Evolutionary conservation across 2,113 vertebrate species (phyloP).

Genomic region (Turnix velox): DNA sequence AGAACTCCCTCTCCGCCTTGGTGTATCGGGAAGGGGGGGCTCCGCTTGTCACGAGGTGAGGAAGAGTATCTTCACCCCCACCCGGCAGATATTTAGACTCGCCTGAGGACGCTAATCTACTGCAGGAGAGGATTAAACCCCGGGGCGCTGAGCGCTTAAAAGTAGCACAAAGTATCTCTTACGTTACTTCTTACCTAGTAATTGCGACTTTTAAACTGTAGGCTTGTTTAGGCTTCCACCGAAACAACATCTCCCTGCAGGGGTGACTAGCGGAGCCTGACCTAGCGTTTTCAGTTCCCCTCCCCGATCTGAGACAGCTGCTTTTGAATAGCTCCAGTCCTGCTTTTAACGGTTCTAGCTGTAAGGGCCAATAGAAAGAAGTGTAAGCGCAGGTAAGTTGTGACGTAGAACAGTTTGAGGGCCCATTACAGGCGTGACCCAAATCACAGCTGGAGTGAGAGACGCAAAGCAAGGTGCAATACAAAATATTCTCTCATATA

Average conservation of each 20-base stretch:
- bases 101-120: not conserved
- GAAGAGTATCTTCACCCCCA: not conserved
- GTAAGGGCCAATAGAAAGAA: not conserved
- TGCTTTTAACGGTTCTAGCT: not conserved
- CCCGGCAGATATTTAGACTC: not conserved
- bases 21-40: not conserved
- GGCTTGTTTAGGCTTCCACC: not conserved
- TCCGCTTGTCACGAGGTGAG: accelerated
- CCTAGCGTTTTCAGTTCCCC: not conserved
- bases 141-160: not conserved
- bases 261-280: not conserved
- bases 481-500: not conserved
- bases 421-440: not conserved
- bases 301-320: too few species aligned
- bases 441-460: not conserved
- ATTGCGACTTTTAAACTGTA: not conserved
- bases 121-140: not conserved
- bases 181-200: not conserved
- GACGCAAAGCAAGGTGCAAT: not conserved
- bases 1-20: not conserved
- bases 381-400: accelerated
- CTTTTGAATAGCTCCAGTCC: not conserved
- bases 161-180: not conserved
- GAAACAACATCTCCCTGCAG: not conserved
- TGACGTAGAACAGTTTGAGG: not conserved